Evolutionary conservation across 2,797 vertebrate genomes (phyloP), one percentile per base, ranked within the genome.

Genomic region (Sebastes trivittatus): DNA sequence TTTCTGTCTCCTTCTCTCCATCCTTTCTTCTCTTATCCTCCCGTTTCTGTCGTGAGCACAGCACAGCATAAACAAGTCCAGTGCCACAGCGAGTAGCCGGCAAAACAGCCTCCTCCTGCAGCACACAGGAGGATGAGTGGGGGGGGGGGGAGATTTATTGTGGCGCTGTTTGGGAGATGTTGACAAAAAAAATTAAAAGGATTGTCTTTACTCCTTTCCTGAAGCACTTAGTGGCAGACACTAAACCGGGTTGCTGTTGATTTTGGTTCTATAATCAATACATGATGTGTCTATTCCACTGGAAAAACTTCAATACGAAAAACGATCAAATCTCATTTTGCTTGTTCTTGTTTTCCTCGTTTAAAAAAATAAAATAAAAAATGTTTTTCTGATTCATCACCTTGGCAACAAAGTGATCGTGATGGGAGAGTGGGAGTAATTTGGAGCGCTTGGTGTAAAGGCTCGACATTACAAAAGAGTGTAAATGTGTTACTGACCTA

Each of bases 401-500:
- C 86, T 62, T 91, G 86, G 93, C 88, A 90, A 92, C 90, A 86
- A 89, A 89, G 82, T 81, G 83, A 85, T 81, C 9, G 42, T 80
- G 89, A 90, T 80, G 80, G 75, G 77, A 80, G 90, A 78, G 92
- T 91, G 88, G 91, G 88, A 89, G 91, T 84, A 80, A 90, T 90
- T 92, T 85, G 61, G 86, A 88, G 84, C 67, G 54, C 81, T 87
- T 85, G 86, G 78, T 79, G 75, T 81, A 81, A 88, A 87, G 72
- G 85, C 89, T 85, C 77, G 58, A 77, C 72, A 82, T 91, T 90
- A 86, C 77, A 81, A 93, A 88, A 85, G 90, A 87, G 89, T 82
- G 87, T 89, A 92, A 94, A 94, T 91, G 89, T 92, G 88, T 89
- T 88, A 91, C 87, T 94, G 93, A 94, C 94, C 93, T 86, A 95